A percentile compares a stretch with the other conserved stretches of the same genome.
phyloP scores from a whole-genome alignment of 2,113 vertebrate genomes.

The Platanista minor region DNA sequence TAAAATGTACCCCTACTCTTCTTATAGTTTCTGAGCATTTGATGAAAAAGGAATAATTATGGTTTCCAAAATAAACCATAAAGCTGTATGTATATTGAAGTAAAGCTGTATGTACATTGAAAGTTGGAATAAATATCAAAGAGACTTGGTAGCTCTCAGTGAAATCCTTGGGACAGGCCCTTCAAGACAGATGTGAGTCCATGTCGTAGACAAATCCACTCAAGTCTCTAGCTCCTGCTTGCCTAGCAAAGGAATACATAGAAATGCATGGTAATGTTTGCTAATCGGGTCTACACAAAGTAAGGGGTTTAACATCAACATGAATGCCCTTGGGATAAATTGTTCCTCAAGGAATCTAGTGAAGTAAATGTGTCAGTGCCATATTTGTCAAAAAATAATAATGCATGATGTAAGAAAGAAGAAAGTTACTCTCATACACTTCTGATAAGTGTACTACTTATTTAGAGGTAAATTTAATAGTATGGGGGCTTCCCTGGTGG shows the following conservation, averaged over 20 bases:
- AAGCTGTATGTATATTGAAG: background rate
- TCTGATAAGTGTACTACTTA: background rate
- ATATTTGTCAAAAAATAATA: background rate
- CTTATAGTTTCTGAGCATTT: background rate
- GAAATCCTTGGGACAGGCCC: background rate
- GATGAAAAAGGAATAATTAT: background rate
- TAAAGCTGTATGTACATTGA: background rate
- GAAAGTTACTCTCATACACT: background rate
- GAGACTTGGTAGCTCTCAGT: background rate
- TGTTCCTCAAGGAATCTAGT: background rate
- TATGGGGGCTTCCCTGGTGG: no score
- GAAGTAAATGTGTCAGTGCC: background rate
- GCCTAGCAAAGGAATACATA: background rate
- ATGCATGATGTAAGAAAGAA: background rate
- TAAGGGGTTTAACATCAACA: background rate
- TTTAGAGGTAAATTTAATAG: background rate
- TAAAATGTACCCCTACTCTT: background rate
- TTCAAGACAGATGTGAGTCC: background rate
- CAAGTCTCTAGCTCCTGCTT: background rate
- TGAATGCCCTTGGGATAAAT: background rate
- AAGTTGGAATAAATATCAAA: background rate
- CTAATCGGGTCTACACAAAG: background rate
- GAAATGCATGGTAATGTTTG: background rate
- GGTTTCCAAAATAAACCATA: background rate
- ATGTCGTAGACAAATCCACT: accelerated